A percentile compares a stretch with the other conserved stretches of the same genome.
These are phyloP conservation scores for Lissonota sp. DNA, from an alignment of 2,888 invertebrate genomes.

Conservation along the genomic window DNA sequence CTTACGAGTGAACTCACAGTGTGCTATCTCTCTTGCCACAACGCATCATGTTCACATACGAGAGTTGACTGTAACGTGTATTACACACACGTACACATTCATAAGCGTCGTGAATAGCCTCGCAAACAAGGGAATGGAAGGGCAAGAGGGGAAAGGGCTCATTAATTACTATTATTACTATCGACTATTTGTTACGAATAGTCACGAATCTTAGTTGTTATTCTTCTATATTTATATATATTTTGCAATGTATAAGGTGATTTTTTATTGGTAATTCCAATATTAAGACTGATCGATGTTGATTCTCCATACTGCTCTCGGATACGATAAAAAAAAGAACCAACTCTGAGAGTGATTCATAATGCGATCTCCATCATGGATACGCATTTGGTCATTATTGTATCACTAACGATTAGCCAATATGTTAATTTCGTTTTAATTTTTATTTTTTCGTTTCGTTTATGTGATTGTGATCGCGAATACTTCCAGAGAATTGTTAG, in stretches of 20 bases:
- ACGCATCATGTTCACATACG: conserved; percentile 16
- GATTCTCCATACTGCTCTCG: conserved; percentile 80
- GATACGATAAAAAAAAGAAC: conserved; percentile 42
- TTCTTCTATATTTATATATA: conserved; percentile 80
- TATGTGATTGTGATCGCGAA: not conserved
- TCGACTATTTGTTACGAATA: conserved; percentile 74
- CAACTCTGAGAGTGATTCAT: conserved; percentile 46
- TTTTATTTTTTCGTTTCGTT: conserved; percentile 38
- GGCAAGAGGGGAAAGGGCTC: conserved; percentile 64
- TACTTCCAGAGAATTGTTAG: conserved; percentile 34
- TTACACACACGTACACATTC: conserved; percentile 13
- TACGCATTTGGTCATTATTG: conserved; percentile 51
- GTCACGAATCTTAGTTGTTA: conserved; percentile 81
- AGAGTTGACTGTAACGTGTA: conserved; percentile 14
- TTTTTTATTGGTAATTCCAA: conserved; percentile 81
- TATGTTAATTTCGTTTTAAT: conserved; percentile 53
- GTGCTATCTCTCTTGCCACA: conserved; percentile 33
- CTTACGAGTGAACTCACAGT: conserved; percentile 19
- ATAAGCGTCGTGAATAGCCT: conserved; percentile 55
- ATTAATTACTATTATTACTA: conserved; percentile 74
- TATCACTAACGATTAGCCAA: conserved; percentile 50
- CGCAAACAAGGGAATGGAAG: conserved; percentile 48
- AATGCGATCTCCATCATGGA: conserved; percentile 16
- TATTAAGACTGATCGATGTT: conserved; percentile 84
- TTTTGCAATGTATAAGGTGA: conserved; percentile 81